phyloP scores from a whole-genome alignment of 2,113 vertebrate genomes.

The Cyphomyrus plagiostoma region DNA sequence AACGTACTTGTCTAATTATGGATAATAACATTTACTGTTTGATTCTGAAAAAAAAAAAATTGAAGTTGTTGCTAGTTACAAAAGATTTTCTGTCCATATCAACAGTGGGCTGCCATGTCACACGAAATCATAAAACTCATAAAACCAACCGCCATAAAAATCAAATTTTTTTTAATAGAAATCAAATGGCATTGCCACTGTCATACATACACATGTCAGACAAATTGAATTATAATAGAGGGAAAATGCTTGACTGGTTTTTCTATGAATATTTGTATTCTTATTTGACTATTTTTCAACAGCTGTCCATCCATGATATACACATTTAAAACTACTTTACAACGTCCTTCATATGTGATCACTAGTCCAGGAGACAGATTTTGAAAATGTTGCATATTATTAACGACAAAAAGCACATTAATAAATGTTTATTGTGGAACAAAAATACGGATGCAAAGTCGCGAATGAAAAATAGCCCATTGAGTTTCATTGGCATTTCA shows the following conservation, averaged over 20 bases:
- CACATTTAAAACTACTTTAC: background rate
- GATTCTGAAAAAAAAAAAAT: background rate
- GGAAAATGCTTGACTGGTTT: background rate
- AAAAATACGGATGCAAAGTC: background rate
- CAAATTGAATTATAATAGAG: background rate
- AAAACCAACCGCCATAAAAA: conserved; percentile 4
- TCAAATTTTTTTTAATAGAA: conserved; percentile 1
- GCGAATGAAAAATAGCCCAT: background rate
- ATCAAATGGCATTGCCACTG: background rate
- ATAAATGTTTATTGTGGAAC: background rate
- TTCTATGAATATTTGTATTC: conserved; percentile 7
- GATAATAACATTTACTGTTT: background rate
- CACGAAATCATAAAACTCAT: background rate
- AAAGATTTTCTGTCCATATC: background rate
- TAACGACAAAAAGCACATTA: background rate
- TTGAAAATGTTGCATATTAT: background rate
- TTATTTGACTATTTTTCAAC: background rate
- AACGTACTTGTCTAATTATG: background rate
- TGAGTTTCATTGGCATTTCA: background rate
- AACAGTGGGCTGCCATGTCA: background rate
- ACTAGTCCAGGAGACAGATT: conserved; percentile 2
- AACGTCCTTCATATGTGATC: background rate
- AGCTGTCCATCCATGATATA: conserved; percentile 7
- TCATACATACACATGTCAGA: background rate
- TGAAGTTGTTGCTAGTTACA: background rate